A percentile compares a stretch with the other conserved stretches of the same genome.
phyloP scores from a whole-genome alignment of 2,888 invertebrate genomes.

The Sisyra nigra region DNA sequence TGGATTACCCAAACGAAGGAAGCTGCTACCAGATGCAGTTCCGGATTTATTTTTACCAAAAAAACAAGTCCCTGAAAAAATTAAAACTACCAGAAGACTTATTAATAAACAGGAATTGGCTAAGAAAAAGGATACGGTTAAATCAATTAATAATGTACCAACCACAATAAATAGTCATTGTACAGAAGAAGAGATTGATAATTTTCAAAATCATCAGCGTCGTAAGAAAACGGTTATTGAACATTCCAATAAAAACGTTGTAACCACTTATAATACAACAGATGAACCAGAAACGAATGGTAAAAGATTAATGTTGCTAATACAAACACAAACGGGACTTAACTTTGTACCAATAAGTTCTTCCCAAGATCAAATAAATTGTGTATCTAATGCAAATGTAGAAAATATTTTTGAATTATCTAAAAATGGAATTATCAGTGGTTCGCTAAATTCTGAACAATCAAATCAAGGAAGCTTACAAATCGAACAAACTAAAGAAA shows the following conservation, averaged over 20 bases:
- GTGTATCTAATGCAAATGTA: background rate
- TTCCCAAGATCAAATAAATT: background rate
- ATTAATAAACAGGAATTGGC: background rate
- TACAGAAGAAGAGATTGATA: background rate
- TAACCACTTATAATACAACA: background rate
- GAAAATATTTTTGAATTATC: background rate
- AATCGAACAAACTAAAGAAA: too few relatives aligned
- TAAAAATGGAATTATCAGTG: background rate
- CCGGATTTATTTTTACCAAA: slow-evolving; percentile 22
- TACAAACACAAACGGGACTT: background rate
- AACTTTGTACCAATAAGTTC: background rate
- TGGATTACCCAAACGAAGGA: slow-evolving; percentile 32
- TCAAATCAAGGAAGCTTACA: too few relatives aligned
- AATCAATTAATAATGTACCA: background rate
- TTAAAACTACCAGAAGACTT: background rate
- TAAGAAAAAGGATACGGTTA: background rate
- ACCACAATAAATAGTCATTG: background rate
- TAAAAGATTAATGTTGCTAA: background rate
- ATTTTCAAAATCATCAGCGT: background rate
- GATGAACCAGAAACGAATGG: background rate
- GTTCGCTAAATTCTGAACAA: background rate
- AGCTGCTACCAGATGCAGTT: slow-evolving; percentile 30
- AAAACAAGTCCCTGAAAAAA: slow-evolving; percentile 3
- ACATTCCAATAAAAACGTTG: background rate
- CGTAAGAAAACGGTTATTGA: background rate